These are phyloP conservation scores for Otolemur crassicaudatus DNA, from an alignment of 2,797 vertebrate genomes.

Conservation along the genomic window DNA sequence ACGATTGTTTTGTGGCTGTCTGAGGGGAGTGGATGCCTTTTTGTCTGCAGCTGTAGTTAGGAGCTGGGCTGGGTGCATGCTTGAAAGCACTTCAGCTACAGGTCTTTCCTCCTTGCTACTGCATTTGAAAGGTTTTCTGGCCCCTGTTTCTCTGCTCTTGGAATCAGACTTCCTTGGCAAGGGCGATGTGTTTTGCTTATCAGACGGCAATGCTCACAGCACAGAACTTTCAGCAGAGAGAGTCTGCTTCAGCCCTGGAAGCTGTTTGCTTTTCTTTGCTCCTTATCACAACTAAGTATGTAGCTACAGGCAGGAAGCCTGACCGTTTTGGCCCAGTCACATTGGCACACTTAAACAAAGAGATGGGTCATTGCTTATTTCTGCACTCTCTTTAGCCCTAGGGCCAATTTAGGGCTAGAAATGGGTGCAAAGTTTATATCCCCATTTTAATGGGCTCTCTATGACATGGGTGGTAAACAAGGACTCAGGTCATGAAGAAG, in stretches of 20 bases:
- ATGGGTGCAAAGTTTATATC: slow-evolving; percentile 58
- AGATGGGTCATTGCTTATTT: not conserved
- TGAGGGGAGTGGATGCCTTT: not conserved
- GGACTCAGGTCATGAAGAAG: slow-evolving; percentile 45
- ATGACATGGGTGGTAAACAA: slow-evolving; percentile 47
- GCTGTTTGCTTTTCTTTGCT: slow-evolving; percentile 59
- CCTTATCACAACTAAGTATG: slow-evolving; percentile 29
- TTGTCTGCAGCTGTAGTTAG: not conserved
- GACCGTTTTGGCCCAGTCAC: slow-evolving; percentile 20
- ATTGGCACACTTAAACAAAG: not conserved
- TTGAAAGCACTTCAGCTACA: not conserved
- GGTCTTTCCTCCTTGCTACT: not conserved
- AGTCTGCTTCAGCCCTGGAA: not conserved
- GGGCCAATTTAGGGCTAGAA: slow-evolving; percentile 5
- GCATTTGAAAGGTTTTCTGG: not conserved
- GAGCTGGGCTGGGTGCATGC: not conserved
- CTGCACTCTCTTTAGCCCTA: not conserved
- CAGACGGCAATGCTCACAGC: not conserved
- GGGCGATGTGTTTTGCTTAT: not conserved
- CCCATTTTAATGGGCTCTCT: slow-evolving; percentile 48
- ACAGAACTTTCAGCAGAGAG: not conserved
- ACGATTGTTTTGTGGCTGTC: not conserved
- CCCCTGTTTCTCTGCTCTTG: not conserved
- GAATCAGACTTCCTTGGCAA: not conserved
- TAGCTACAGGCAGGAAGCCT: not conserved